phyloP scores from a whole-genome alignment of 2,797 vertebrate species.

The Schizothorax lantsangensis region DNA sequence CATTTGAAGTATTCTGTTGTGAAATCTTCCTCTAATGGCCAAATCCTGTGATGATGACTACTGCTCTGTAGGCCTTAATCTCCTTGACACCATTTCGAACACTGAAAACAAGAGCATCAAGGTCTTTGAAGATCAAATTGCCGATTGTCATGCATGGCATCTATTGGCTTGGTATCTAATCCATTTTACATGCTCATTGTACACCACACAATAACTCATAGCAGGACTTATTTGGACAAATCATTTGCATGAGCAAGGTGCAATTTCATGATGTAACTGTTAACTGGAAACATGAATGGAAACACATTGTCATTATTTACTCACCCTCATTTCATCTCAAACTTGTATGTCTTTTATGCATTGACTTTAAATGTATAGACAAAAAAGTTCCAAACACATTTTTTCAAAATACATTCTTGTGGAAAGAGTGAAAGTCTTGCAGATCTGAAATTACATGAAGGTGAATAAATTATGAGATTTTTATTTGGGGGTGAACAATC shows the following conservation, averaged over 20 bases:
- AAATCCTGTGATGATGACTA: constrained; percentile 22
- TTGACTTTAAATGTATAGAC: background rate
- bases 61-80: constrained; percentile 3
- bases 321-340: background rate
- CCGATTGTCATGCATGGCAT: background rate
- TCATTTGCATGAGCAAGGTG: background rate
- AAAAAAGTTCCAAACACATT: background rate
- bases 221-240: background rate
- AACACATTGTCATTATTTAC: background rate
- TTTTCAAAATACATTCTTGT: background rate
- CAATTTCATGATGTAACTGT: background rate
- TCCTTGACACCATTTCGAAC: background rate
- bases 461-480: background rate
- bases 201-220: background rate
- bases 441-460: background rate
- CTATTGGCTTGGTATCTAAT: constrained; percentile 5
- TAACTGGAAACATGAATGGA: background rate
- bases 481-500: background rate
- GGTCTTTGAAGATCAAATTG: background rate
- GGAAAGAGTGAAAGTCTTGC: background rate
- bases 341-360: background rate
- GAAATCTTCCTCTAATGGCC: constrained; percentile 5
- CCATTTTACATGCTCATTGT: constrained; percentile 17
- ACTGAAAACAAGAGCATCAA: constrained; percentile 8
- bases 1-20: constrained; percentile 4